phyloP scores from a whole-genome alignment of 2,797 vertebrate species.

The Muraenolepis orangiensis region DNA sequence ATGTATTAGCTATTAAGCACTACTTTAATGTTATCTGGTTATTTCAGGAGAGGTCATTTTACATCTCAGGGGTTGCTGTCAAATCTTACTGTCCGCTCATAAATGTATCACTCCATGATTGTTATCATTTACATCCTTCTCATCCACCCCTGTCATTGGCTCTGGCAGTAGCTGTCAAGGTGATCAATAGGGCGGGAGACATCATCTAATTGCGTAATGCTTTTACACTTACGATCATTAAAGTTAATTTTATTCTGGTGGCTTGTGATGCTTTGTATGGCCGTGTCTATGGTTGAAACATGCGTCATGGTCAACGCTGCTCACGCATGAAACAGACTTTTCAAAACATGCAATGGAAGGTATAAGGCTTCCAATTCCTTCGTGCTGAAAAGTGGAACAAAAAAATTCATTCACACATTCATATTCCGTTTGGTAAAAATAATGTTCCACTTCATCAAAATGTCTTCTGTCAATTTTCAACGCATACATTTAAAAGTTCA shows the following conservation, averaged over 20 bases:
- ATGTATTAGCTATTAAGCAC: not conserved
- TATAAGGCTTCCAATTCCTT: not conserved
- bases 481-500: too few species aligned
- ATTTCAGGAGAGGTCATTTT: not conserved
- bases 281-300: constrained; percentile 15
- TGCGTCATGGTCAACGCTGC: constrained; percentile 2
- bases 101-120: not conserved
- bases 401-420: too few species aligned
- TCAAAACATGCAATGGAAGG: not conserved
- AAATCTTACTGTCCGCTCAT: not conserved
- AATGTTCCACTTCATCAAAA: not conserved
- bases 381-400: too few species aligned
- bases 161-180: constrained; percentile 17
- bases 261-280: not conserved
- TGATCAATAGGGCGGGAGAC: constrained; percentile 13
- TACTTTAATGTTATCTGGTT: not conserved
- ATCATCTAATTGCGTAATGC: constrained; percentile 23
- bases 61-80: not conserved
- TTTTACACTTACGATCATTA: constrained; percentile 24
- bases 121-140: not conserved
- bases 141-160: not conserved
- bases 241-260: constrained; percentile 23
- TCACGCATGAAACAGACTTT: constrained; percentile 17
- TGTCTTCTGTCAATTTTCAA: too few species aligned
- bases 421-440: not conserved